Evolutionary conservation across 2,113 vertebrate genomes (phyloP), one percentile per base, ranked within the genome.

Genomic region (Erpornis zantholeuca): DNA sequence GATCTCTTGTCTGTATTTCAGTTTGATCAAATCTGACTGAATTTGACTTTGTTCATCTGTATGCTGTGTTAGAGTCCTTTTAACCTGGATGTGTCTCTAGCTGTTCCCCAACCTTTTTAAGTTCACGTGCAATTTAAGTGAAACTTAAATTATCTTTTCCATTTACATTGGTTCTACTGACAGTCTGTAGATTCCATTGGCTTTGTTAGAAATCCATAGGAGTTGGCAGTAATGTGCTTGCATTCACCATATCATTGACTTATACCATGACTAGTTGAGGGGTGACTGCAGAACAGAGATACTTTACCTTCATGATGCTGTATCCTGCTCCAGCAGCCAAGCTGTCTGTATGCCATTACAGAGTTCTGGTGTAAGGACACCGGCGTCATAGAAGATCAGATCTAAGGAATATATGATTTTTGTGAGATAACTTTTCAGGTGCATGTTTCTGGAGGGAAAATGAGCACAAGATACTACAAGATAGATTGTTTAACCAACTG

Each of bases 161-260:
- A 16, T 78, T 84, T 60, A 11, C 9, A 3, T 22, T 31, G n/a
- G 16, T 61, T 27, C 64, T 52, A 31, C 21, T 28, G 24, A 38
- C 27, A 64, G 44, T 54, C 56, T 75, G 33, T 3, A 68, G 44
- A 40, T 75, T 52, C 28, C 53, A 29, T 1, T 72, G 61, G 6
- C 61, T 76, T 47, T 71, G 5, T 56, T 54, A 75, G 44, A 88
- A 75, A 59, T 75, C 35, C 8, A 3, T 3, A 78, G 40, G 52
- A 71, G 24, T 8, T 76, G 70, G 36, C 17, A 29, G 38, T 23
- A 36, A 65, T 18, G 28, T 59, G 17, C 10, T 93, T 76, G 27
- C 14, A 16, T 73, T 80, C 17, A 9, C 33, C 10, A 0, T 31
- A 4, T 59, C 1, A 0, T 56, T 59, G 68, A 28, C 31, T 36